Evolutionary conservation across 1,140 invertebrate species (phyloP).

Genomic region (Himalopsyche phryganea): DNA sequence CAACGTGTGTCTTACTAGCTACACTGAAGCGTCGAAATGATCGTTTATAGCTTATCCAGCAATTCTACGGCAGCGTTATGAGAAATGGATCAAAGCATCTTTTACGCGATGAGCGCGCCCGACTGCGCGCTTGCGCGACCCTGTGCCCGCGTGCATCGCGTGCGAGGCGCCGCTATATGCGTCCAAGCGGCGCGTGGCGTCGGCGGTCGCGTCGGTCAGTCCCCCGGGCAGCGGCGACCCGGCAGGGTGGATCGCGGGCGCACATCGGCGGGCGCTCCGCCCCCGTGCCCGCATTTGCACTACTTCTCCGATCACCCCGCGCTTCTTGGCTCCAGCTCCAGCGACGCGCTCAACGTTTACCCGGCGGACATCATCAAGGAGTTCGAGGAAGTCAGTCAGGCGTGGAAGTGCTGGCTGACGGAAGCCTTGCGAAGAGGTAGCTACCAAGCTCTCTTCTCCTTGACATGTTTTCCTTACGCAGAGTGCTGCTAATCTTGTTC

Average conservation of each 20-base stretch:
- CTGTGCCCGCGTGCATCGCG: too few relatives aligned
- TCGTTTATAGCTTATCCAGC: too few relatives aligned
- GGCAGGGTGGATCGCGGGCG: conserved; percentile 28
- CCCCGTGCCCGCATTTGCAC: conserved; percentile 42
- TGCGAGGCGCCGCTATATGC: too few relatives aligned
- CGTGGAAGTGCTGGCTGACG: conserved; percentile 68
- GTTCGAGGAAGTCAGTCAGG: conserved; percentile 71
- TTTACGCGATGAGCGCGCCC: too few relatives aligned
- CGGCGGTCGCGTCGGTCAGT: not conserved
- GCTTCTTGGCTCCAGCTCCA: conserved; percentile 49
- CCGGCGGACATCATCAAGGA: conserved; percentile 79
- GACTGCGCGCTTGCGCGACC: too few relatives aligned
- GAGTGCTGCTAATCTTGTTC: too few relatives aligned
- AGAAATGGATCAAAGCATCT: too few relatives aligned
- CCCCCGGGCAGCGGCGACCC: conserved; percentile 34
- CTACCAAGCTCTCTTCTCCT: conserved; percentile 14
- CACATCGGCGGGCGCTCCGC: conserved; percentile 18
- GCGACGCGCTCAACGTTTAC: conserved; percentile 63
- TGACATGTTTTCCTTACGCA: too few relatives aligned
- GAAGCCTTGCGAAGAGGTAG: conserved; percentile 70
- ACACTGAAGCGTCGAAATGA: too few relatives aligned
- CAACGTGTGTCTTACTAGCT: too few relatives aligned
- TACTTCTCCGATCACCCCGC: conserved; percentile 73
- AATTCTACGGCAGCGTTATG: too few relatives aligned
- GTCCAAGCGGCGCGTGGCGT: not conserved